Evolutionary conservation across 2,113 vertebrate species (phyloP).

Genomic region (Campylomormyrus numenius): DNA sequence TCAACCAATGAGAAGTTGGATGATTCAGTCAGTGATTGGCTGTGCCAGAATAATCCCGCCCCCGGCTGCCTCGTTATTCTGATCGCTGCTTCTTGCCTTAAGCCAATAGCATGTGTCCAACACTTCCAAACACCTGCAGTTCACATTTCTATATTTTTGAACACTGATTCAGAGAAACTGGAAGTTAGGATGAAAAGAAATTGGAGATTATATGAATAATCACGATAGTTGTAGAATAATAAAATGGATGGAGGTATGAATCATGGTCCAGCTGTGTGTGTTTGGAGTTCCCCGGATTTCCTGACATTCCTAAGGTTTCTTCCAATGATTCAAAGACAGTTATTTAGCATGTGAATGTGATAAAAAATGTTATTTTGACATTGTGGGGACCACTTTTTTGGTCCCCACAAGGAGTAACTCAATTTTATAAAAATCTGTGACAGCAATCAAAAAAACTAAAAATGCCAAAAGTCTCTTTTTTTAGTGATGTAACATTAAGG

Average conservation of each 20-base stretch:
- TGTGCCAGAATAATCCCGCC: constrained; percentile 12
- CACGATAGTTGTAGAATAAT: not conserved
- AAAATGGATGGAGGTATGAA: not conserved
- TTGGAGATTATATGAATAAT: not conserved
- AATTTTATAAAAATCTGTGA: not conserved
- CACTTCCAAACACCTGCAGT: not conserved
- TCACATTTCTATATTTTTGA: not conserved
- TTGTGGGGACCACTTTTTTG: not conserved
- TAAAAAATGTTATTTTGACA: not conserved
- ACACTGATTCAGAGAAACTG: not conserved
- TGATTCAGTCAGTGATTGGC: not conserved
- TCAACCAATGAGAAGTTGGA: not conserved
- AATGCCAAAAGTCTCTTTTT: not conserved
- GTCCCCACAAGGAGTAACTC: not conserved
- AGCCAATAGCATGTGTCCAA: not conserved
- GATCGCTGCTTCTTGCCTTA: not conserved
- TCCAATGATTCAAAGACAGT: not conserved
- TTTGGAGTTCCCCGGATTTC: not conserved
- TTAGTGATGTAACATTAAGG: not conserved
- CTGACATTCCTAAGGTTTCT: not conserved
- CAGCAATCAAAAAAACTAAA: not conserved
- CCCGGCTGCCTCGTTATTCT: constrained; percentile 16
- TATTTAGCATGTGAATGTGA: too few species aligned
- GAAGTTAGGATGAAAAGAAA: not conserved
- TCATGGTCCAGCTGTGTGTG: not conserved